phyloP scores from a whole-genome alignment of 2,888 invertebrate genomes.

The Camptogramma bilineatum region DNA sequence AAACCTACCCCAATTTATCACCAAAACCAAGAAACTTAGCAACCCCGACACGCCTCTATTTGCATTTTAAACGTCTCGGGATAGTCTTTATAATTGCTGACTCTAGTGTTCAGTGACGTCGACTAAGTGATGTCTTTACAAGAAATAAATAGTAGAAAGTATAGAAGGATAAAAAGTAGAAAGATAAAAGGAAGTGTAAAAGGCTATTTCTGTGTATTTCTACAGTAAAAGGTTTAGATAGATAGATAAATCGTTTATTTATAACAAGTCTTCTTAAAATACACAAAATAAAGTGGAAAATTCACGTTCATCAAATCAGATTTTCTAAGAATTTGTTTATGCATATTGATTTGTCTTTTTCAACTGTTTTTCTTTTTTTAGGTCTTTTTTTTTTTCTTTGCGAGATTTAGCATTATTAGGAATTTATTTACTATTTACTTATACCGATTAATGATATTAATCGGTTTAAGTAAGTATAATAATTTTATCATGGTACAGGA shows the following conservation, averaged over 20 bases:
- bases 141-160: constrained; percentile 5
- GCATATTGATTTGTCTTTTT: neutral
- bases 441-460: no score
- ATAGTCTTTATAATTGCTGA: constrained; percentile 48
- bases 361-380: no score
- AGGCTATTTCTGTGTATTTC: no score
- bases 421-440: no score
- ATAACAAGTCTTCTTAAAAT: no score
- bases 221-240: no score
- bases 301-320: neutral
- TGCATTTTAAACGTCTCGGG: constrained; percentile 33
- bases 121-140: constrained; percentile 47
- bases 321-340: neutral
- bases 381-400: no score
- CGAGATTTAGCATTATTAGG: no score
- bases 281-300: neutral
- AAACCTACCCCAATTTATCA: constrained; percentile 23
- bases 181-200: no score
- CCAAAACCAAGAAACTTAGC: constrained; percentile 13
- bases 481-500: no score
- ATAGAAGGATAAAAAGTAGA: constrained; percentile 15
- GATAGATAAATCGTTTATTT: no score
- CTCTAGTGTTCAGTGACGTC: constrained; percentile 47
- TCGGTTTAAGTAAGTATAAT: no score
- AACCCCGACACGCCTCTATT: constrained; percentile 26